phyloP scores from a whole-genome alignment of 37 sponge, comb jelly and placozoan species.

The Theonella swinhoei region DNA sequence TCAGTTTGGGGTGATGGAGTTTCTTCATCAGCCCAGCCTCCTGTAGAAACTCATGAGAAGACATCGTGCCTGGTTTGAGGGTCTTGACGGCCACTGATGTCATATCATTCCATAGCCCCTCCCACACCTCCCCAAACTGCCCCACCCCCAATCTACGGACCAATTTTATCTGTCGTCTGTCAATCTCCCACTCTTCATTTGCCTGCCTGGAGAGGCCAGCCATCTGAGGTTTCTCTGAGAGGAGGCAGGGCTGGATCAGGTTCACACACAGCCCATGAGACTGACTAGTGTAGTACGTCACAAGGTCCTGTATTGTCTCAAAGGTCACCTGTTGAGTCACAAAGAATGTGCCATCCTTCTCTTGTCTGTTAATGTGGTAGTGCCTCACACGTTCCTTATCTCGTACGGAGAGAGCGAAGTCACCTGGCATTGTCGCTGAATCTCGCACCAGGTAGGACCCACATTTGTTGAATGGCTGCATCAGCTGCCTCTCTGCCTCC shows the following conservation, averaged over 20 bases:
- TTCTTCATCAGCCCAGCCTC: too few species aligned
- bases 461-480: conserved; percentile 72
- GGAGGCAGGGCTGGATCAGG: conserved; percentile 65
- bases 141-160: too few species aligned
- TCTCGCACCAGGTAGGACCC: conserved; percentile 92
- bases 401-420: conserved; percentile 88
- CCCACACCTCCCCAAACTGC: too few species aligned
- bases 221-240: conserved; percentile 89
- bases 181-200: too few species aligned
- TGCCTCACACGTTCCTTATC: conserved; percentile 90
- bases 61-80: too few species aligned
- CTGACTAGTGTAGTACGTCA: conserved; percentile 76
- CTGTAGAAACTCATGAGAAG: conserved; percentile 88
- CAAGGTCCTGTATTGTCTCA: conserved; percentile 71
- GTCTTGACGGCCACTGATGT: too few species aligned
- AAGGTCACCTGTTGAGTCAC: conserved; percentile 84
- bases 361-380: conserved; percentile 81
- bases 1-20: conserved; percentile 95
- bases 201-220: conserved; percentile 92
- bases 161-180: too few species aligned
- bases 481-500: conserved; percentile 93
- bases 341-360: conserved; percentile 86
- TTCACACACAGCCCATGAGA: too few species aligned
- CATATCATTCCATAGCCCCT: too few species aligned
- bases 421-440: conserved; percentile 97